These are phyloP conservation scores for Hydrotaea diabolus DNA, from an alignment of 2,888 invertebrate species.

Conservation along the genomic window DNA sequence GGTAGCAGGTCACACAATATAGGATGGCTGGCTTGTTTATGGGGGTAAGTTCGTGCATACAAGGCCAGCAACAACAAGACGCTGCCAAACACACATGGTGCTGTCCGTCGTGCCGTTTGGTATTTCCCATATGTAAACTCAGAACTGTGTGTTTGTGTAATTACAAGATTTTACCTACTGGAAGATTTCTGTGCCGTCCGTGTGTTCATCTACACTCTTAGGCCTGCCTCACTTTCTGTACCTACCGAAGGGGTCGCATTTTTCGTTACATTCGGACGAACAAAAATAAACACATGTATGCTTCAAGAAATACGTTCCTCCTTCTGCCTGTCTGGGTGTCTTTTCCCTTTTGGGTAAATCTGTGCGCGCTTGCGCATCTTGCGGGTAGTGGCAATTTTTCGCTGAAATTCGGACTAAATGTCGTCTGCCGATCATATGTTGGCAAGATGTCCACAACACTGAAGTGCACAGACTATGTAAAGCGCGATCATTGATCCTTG, in stretches of 20 bases:
- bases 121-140: slow-evolving; percentile 40
- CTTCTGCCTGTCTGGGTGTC: background rate
- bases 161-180: slow-evolving; percentile 65
- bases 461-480: background rate
- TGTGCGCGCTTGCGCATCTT: slow-evolving; percentile 40
- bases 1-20: slow-evolving; percentile 51
- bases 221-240: background rate
- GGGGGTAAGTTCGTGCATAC: background rate
- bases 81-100: slow-evolving; percentile 42
- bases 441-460: slow-evolving; percentile 74
- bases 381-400: slow-evolving; percentile 70
- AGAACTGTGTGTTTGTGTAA: slow-evolving; percentile 1
- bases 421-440: slow-evolving; percentile 77
- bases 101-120: background rate
- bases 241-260: slow-evolving; percentile 58
- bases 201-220: slow-evolving; percentile 15
- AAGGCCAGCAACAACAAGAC: slow-evolving; percentile 2
- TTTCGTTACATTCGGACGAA: too few species aligned
- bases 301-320: slow-evolving; percentile 71
- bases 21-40: background rate
- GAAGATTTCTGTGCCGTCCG: slow-evolving; percentile 53
- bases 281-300: background rate
- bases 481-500: slow-evolving; percentile 65
- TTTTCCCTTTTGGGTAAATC: slow-evolving; percentile 64
- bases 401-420: slow-evolving; percentile 37